Evolutionary conservation across 2,113 vertebrate species (phyloP).

Genomic region (Zosterops hypoxanthus): DNA sequence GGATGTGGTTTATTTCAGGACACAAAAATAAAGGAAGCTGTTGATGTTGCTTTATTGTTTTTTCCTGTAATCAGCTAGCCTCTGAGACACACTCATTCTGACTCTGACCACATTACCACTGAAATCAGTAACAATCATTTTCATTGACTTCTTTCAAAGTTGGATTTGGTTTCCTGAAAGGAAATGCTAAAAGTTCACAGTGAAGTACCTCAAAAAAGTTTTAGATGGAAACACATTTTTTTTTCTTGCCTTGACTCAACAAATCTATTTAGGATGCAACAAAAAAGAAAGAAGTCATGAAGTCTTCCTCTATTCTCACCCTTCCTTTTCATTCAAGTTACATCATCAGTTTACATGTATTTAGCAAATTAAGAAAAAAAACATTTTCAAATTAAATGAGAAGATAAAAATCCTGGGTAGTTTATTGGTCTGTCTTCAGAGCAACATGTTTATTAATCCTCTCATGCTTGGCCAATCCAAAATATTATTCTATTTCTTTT

Average conservation of each 20-base stretch:
- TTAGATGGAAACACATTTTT: neutral
- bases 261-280: neutral
- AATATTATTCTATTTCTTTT: neutral
- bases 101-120: neutral
- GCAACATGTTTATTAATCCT: neutral
- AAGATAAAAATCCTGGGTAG: neutral
- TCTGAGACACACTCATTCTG: neutral
- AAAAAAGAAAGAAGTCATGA: neutral
- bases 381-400: neutral
- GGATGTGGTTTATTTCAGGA: conserved; percentile 44
- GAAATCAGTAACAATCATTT: conserved; percentile 17
- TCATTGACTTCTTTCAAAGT: conserved; percentile 29
- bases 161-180: neutral
- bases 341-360: neutral
- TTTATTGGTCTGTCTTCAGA: neutral
- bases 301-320: neutral
- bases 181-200: conserved; percentile 10
- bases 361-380: neutral
- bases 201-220: neutral
- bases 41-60: conserved; percentile 5
- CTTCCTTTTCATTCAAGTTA: neutral
- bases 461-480: neutral
- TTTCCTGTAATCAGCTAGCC: neutral
- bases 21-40: conserved; percentile 22
- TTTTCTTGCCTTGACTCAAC: neutral